Evolutionary conservation across 1,140 invertebrate genomes (phyloP), one percentile per base, ranked within the genome.

Genomic region (Diprion similis): DNA sequence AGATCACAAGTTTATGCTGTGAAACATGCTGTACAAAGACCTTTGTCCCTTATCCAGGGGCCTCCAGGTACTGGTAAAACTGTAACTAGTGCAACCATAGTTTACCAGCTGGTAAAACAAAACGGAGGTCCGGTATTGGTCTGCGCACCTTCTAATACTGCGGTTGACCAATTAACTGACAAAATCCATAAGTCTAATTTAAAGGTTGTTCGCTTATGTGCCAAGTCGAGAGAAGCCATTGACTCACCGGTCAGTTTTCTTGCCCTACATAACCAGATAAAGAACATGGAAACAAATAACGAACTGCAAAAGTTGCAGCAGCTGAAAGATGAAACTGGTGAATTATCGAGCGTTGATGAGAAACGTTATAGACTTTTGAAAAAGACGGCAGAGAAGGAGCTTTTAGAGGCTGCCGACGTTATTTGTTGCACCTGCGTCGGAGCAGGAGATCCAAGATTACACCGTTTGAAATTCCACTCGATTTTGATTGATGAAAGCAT

Each of bases 361-460:
- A 96, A 99, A 77, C 90, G 98, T 8, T 99, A 99, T 83, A 90
- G 97, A 15, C 93, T 94, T 46, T 85, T 99, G 76, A 98, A 99
- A 78, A 95, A 97, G 78, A 93, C 94, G 10, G 94, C 97, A 19
- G 99, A 99, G 83, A 93, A 96, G 75, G 95, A 99, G 77, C 87
- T 99, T 1, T 86, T 99, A 1, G 95, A 97, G 81, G 95, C 96
- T 15, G 99, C 99, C 17, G 98, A 99, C 88, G 99, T 99, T 0
- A 98, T 99, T 70, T 99, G 98, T 81, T 99, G 98, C 81, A 99
- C 99, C 0, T 99, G 98, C 87, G 98, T 99, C 0, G 98, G 98
- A 51, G 98, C 99, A 13, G 98, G 99, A 1, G 99, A 99, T 89
- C 96, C 96, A 0, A 89, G 98, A 24, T 85, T 99, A 3, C 92